Evolutionary conservation across 1,140 invertebrate genomes (phyloP), one percentile per base, ranked within the genome.

Genomic region (Anagrus nilaparvatae): DNA sequence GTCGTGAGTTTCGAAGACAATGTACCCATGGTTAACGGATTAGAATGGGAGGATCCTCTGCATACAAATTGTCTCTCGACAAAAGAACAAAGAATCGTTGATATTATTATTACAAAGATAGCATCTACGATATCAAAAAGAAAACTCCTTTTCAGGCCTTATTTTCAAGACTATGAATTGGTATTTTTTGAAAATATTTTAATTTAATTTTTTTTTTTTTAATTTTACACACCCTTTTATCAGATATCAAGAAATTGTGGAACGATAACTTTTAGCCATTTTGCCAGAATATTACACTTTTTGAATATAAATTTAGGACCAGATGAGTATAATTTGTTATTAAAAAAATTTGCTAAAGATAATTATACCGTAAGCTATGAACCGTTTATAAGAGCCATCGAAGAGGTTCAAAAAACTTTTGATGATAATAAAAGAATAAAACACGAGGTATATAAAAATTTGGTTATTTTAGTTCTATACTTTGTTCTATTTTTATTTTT

Each of bases 161-260:
- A 82, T 52, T 83, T 84, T 61, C 80, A 82, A 61, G 81, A 83
- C 52, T 83, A 83, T 55, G 81, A 82, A 57, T 51, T 82, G 53
- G 80, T 79, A 48, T 51, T 34, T 39, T 30, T 21, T 19, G 12
- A 30, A 34, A 19, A 42, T 33, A 36, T 24, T 16, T 23, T 37
- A 35, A 8, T 18, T 27, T 27, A 27, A 28, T 14, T 27, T 13
- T 28, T 20, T 20, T 17, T n/a, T 9, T 13, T 21, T 36, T n/a
- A 25, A 37, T 12, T 5, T 37, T 9, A 30, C 14, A 21, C 38
- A 20, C 34, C 41, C 23, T 17, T 53, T 45, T 45, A 55, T 0
- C 46, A 81, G 80, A 72, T 82, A 10, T 70, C 81, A 0, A 80
- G 81, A 59, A 81, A 81, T 60, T 69, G 71, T 35, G 81, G 80